Evolutionary conservation across 2,113 vertebrate species (phyloP).

Genomic region (Peromyscus leucopus): DNA sequence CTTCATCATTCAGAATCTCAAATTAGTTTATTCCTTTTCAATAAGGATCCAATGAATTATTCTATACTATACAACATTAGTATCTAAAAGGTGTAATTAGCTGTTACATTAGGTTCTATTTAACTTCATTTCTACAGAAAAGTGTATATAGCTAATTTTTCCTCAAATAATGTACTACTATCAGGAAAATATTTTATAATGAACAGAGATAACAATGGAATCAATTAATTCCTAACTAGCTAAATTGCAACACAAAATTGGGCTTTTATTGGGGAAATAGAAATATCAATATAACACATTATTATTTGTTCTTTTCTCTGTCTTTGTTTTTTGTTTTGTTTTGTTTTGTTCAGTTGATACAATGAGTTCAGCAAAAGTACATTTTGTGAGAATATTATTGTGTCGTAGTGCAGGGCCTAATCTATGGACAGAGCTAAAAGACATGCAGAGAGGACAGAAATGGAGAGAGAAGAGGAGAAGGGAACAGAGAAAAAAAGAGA

Average conservation of each 20-base stretch:
- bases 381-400: neutral
- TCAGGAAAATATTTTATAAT: neutral
- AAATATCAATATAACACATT: neutral
- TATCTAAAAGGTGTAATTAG: neutral
- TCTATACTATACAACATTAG: fast-evolving
- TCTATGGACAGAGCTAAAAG: neutral
- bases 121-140: neutral
- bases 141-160: neutral
- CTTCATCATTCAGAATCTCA: neutral
- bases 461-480: neutral
- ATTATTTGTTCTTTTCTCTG: neutral
- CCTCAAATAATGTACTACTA: neutral
- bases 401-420: neutral
- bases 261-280: conserved; percentile 15
- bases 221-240: conserved; percentile 22
- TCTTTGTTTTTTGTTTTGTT: neutral
- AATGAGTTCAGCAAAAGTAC: neutral
- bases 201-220: neutral
- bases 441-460: neutral
- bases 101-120: neutral
- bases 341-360: neutral
- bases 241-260: neutral
- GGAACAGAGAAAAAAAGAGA: no score
- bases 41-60: neutral
- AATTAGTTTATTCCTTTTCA: neutral